These are phyloP conservation scores for Solenopsis invicta DNA, from an alignment of 1,140 invertebrate species.

Conservation along the genomic window DNA sequence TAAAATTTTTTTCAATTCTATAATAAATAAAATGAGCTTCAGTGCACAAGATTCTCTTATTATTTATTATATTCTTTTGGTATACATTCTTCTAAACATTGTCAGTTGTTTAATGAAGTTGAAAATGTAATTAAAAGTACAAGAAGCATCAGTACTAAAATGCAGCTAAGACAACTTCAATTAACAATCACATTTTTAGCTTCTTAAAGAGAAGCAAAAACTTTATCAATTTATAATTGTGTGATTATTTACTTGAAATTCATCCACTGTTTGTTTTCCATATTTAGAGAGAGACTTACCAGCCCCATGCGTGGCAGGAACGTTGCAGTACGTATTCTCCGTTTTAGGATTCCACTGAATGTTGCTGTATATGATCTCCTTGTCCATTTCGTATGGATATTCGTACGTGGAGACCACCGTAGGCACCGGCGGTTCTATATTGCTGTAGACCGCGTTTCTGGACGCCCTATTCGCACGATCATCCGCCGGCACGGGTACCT, in stretches of 20 bases:
- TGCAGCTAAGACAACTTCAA: too few species aligned
- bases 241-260: background rate
- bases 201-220: background rate
- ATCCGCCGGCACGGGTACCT: constrained; percentile 75
- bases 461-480: constrained; percentile 77
- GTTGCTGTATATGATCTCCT: constrained; percentile 86
- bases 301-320: constrained; percentile 79
- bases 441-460: constrained; percentile 84
- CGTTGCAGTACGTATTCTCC: constrained; percentile 85
- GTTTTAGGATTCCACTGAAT: constrained; percentile 85
- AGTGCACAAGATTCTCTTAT: too few species aligned
- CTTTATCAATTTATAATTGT: background rate
- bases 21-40: too few species aligned
- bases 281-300: constrained; percentile 70
- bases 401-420: constrained; percentile 76
- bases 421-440: constrained; percentile 83
- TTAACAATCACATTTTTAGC: too few species aligned
- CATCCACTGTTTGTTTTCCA: background rate
- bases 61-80: too few species aligned
- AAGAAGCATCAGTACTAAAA: too few species aligned
- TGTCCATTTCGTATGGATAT: constrained; percentile 78
- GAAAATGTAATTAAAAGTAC: too few species aligned
- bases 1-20: too few species aligned
- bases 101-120: too few species aligned
- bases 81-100: too few species aligned